Conservation (phyloP, 2,888 invertebrate genomes). For the Meta bourneti region DNA sequence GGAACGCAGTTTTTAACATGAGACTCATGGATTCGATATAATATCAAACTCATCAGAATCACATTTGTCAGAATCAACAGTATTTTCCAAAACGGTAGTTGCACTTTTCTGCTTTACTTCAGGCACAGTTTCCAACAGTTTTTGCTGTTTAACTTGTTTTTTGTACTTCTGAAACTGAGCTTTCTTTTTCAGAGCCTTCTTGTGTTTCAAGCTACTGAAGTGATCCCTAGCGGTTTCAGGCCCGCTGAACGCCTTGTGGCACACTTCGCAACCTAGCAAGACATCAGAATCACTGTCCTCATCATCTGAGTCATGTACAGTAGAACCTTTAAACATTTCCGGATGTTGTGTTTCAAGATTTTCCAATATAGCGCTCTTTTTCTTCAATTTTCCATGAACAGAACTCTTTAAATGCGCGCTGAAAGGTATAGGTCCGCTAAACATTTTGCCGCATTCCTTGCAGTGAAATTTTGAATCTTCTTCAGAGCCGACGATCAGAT, state of each 20-base stretch:
- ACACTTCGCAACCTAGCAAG: slow-evolving; percentile 19
- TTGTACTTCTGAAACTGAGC: neutral
- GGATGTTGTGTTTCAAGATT: slow-evolving; percentile 25
- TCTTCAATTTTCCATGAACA: slow-evolving; percentile 11
- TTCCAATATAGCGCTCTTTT: neutral
- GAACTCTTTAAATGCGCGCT: slow-evolving; percentile 32
- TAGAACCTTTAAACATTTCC: neutral
- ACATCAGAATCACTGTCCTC: neutral
- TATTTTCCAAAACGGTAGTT: neutral
- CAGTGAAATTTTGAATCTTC: slow-evolving; percentile 22
- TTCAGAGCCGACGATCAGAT: neutral
- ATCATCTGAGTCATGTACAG: neutral
- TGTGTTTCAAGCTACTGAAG: slow-evolving; percentile 32
- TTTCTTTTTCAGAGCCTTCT: slow-evolving; percentile 29
- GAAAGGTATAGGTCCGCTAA: slow-evolving; percentile 45
- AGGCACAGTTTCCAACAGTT: neutral
- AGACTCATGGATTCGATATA: neutral
- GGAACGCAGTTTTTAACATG: neutral
- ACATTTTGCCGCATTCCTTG: slow-evolving; percentile 38
- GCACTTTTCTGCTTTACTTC: neutral
- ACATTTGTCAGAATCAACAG: slow-evolving; percentile 1
- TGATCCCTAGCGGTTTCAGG: slow-evolving; percentile 35
- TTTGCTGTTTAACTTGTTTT: neutral
- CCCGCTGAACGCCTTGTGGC: slow-evolving; percentile 18
- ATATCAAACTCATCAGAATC: slow-evolving; percentile 17